phyloP scores from a whole-genome alignment of 2,888 invertebrate genomes.

The Tholera decimalis region DNA sequence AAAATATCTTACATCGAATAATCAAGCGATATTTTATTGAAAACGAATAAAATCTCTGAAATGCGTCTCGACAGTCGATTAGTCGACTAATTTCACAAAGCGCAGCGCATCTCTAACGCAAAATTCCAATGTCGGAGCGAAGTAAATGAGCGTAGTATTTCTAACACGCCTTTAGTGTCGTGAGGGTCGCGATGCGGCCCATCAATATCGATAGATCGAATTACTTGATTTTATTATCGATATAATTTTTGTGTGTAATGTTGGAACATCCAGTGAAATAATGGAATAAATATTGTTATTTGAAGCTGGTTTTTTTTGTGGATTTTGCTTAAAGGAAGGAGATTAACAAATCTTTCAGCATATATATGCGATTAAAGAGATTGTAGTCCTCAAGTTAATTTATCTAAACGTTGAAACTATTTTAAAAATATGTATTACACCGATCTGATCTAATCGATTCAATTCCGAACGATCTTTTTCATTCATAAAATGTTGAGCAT shows the following conservation, averaged over 20 bases:
- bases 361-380: too few relatives aligned
- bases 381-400: too few relatives aligned
- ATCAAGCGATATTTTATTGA: neutral
- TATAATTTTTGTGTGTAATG: slow-evolving; percentile 53
- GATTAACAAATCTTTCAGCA: too few relatives aligned
- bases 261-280: slow-evolving; percentile 34
- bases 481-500: too few relatives aligned
- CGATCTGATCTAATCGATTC: too few relatives aligned
- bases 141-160: slow-evolving; percentile 62
- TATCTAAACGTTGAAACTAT: too few relatives aligned
- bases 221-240: slow-evolving; percentile 65
- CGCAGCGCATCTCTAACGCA: slow-evolving; percentile 36
- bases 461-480: too few relatives aligned
- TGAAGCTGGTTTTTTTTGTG: slow-evolving; percentile 13
- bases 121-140: slow-evolving; percentile 45
- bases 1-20: too few relatives aligned
- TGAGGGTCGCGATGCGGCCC: slow-evolving; percentile 43
- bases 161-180: slow-evolving; percentile 58
- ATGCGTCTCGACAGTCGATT: neutral
- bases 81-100: slow-evolving; percentile 25
- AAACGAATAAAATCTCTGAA: neutral
- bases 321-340: neutral
- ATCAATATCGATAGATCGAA: slow-evolving; percentile 65
- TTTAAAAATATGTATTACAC: too few relatives aligned
- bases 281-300: slow-evolving; percentile 38